Evolutionary conservation across 2,888 invertebrate genomes (phyloP).

Genomic region (Camptogramma bilineatum): DNA sequence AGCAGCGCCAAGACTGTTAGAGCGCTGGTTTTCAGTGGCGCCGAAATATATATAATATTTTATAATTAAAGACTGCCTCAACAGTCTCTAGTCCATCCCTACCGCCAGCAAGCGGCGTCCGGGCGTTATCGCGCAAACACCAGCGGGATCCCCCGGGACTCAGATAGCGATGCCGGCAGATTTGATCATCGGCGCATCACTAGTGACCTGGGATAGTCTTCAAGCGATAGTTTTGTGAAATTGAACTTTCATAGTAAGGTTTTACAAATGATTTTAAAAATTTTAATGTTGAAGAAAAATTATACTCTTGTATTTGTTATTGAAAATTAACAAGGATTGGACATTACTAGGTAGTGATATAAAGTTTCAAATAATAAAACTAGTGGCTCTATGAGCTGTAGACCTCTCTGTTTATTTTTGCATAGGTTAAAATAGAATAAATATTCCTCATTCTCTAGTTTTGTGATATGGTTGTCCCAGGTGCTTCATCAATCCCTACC

Average conservation of each 20-base stretch:
- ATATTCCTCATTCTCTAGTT: too few species aligned
- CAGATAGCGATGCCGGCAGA: conserved; percentile 23
- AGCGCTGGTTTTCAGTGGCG: too few species aligned
- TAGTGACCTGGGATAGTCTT: conserved; percentile 23
- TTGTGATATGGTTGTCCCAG: too few species aligned
- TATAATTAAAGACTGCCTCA: background rate
- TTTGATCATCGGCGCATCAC: conserved; percentile 44
- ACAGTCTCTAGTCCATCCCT: background rate
- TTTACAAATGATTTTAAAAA: background rate
- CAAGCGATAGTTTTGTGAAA: background rate
- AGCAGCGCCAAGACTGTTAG: too few species aligned
- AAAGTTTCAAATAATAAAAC: too few species aligned
- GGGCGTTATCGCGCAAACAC: conserved; percentile 67
- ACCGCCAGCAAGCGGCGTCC: conserved; percentile 28
- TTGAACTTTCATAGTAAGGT: background rate
- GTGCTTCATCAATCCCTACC: too few species aligned
- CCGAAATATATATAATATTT: background rate
- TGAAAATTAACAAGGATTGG: too few species aligned
- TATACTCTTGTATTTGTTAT: too few species aligned
- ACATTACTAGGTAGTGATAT: too few species aligned
- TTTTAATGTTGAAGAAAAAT: background rate
- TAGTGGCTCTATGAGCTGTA: too few species aligned
- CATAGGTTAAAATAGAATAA: too few species aligned
- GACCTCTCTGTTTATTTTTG: too few species aligned
- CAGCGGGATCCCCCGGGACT: conserved; percentile 45